Conservation (phyloP, 1,140 invertebrate genomes). For the Drosophila repletoides region DNA sequence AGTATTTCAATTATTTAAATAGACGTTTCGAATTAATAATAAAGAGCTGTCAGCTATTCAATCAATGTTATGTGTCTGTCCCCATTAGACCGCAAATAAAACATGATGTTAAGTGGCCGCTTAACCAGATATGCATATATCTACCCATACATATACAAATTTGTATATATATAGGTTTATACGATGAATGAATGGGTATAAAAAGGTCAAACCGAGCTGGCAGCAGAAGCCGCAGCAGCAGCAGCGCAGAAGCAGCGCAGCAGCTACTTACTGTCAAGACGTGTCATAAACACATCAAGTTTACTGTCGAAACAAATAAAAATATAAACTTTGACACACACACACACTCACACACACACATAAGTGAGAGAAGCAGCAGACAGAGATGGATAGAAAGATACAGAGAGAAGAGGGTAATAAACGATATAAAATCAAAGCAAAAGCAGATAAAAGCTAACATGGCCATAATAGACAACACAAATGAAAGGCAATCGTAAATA, state of each 20-base stretch:
- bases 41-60: conserved; percentile 12
- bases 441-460: conserved; percentile 51
- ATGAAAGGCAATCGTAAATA: conserved; percentile 46
- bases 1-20: too few species aligned
- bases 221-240: conserved; percentile 60
- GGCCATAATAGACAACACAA: conserved; percentile 42
- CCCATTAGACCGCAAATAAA: conserved; percentile 10
- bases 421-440: conserved; percentile 62
- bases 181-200: conserved; percentile 23
- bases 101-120: conserved; percentile 56
- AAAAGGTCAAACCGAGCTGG: conserved; percentile 69
- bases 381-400: background rate
- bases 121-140: conserved; percentile 22
- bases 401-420: conserved; percentile 19
- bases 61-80: conserved; percentile 11
- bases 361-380: too few species aligned
- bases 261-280: conserved; percentile 78
- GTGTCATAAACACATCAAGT: conserved; percentile 79
- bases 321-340: conserved; percentile 78
- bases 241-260: conserved; percentile 42
- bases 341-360: conserved; percentile 16
- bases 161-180: background rate
- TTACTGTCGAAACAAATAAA: conserved; percentile 81
- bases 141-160: background rate
- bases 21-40: conserved; percentile 3